Conservation (phyloP, 2,797 vertebrate species). For the Muscicapa comitata region DNA sequence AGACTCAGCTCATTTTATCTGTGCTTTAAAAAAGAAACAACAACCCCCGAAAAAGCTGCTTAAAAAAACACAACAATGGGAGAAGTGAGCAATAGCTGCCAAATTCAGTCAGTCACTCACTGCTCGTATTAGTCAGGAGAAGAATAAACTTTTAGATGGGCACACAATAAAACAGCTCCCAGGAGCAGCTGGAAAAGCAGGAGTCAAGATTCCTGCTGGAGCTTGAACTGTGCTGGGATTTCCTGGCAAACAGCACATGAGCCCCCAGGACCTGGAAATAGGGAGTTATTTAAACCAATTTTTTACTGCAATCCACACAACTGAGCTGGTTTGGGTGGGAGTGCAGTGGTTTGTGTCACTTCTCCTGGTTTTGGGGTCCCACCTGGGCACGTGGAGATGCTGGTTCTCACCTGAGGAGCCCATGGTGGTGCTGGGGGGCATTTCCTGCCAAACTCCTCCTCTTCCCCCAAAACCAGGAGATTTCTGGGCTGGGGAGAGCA, state of each 20-base stretch:
- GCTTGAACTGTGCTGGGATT: neutral
- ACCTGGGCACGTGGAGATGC: accelerated
- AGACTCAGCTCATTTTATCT: constrained; percentile 42
- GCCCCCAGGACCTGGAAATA: accelerated
- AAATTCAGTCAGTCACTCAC: neutral
- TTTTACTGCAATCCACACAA: neutral
- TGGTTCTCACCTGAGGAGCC: neutral
- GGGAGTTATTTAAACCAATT: neutral
- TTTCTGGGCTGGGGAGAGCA: neutral
- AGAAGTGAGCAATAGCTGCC: constrained; percentile 52
- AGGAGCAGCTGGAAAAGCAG: neutral
- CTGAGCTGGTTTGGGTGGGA: neutral
- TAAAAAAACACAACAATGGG: neutral
- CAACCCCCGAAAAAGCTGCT: neutral
- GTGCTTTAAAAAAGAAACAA: constrained; percentile 29
- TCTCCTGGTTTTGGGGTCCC: neutral
- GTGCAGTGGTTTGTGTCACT: neutral
- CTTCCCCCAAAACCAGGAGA: neutral
- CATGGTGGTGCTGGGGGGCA: neutral
- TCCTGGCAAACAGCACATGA: neutral
- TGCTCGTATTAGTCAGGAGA: constrained; percentile 9
- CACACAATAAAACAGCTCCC: neutral
- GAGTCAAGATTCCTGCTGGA: neutral
- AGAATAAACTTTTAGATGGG: constrained; percentile 3
- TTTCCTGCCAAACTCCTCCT: neutral